Evolutionary conservation across 35 echinoderm and acorn worm species (phyloP).

Genomic region (Apostichopus parvimensis): DNA sequence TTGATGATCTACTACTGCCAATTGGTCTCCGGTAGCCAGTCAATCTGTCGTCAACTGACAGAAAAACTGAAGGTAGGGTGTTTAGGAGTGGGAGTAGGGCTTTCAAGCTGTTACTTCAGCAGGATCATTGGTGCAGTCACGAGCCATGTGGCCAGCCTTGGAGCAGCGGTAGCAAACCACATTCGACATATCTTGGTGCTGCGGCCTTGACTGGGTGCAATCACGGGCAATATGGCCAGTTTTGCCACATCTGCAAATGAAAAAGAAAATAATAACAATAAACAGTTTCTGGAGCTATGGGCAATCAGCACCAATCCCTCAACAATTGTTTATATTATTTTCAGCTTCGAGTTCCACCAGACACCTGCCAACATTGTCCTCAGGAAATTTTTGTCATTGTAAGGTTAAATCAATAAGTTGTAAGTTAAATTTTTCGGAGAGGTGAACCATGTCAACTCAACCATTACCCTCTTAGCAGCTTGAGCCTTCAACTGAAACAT

Average conservation of each 20-base stretch:
- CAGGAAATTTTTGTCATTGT: no score
- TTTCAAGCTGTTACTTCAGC: conserved; percentile 33
- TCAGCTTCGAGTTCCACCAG: no score
- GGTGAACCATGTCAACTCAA: no score
- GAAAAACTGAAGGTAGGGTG: conserved; percentile 60
- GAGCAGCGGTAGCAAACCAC: conserved; percentile 38
- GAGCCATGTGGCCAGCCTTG: conserved; percentile 25
- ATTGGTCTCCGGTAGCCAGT: conserved; percentile 54
- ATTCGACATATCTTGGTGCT: neutral
- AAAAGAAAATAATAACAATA: neutral
- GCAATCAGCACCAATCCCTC: no score
- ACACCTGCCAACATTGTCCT: no score
- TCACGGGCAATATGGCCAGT: conserved; percentile 44
- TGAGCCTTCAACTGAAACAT: no score
- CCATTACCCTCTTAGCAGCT: no score
- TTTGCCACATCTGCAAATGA: conserved; percentile 35
- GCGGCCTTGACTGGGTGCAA: neutral
- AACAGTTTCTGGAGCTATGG: no score
- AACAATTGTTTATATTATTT: no score
- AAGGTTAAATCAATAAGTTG: no score
- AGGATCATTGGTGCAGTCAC: conserved; percentile 7
- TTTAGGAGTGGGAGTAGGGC: conserved; percentile 56
- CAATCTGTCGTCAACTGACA: conserved; percentile 52
- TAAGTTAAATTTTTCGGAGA: no score
- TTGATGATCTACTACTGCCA: conserved; percentile 53